Evolutionary conservation across 2,113 vertebrate genomes (phyloP).

Genomic region (Polyodon spathula): DNA sequence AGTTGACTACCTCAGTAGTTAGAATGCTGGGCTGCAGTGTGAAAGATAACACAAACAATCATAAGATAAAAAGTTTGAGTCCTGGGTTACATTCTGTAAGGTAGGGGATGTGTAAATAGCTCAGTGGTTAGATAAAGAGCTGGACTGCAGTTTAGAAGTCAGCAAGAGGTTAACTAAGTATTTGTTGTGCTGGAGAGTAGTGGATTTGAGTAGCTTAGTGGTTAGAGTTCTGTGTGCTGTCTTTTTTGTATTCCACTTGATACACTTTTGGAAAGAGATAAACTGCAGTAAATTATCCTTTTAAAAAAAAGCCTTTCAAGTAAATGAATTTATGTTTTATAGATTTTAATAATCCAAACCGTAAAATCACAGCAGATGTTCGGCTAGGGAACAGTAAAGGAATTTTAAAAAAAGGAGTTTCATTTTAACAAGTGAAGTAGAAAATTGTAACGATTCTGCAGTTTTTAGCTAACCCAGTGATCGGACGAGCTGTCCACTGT

Average conservation of each 20-base stretch:
- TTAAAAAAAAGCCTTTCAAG: constrained; percentile 8
- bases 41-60: too few relatives aligned
- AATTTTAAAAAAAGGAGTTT: constrained; percentile 10
- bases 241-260: neutral
- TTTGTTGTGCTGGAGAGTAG: too few relatives aligned
- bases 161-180: too few relatives aligned
- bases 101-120: too few relatives aligned
- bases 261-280: constrained; percentile 1
- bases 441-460: constrained; percentile 10
- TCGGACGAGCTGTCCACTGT: neutral
- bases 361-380: constrained; percentile 47
- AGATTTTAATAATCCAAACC: constrained; percentile 43
- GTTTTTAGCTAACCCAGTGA: neutral
- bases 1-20: too few relatives aligned
- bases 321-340: constrained; percentile 39
- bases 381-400: constrained; percentile 25
- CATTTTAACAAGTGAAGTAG: constrained; percentile 16
- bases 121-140: too few relatives aligned
- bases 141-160: too few relatives aligned
- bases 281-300: constrained; percentile 8
- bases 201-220: too few relatives aligned
- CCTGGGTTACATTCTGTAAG: too few relatives aligned
- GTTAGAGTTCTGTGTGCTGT: too few relatives aligned
- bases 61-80: too few relatives aligned
- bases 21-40: too few relatives aligned